Conservation (phyloP, 2,888 invertebrate species). For the Trissolcus japonicus region DNA sequence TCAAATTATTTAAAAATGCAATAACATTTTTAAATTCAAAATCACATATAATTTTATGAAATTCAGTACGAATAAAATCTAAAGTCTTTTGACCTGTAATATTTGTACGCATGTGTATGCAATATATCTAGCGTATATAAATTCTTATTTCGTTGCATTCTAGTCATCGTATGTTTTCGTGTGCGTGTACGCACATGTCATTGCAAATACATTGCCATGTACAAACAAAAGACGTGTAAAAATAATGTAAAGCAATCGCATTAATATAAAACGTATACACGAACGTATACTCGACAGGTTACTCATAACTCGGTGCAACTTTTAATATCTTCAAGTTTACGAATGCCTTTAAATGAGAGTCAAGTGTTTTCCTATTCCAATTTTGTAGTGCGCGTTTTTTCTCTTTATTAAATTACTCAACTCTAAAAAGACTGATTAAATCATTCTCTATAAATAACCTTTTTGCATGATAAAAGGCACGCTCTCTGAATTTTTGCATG, state of each 20-base stretch:
- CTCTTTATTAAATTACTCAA: constrained; percentile 65
- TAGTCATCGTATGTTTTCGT: constrained; percentile 7
- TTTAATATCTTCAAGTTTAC: constrained; percentile 9
- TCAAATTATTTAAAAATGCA: too few relatives aligned
- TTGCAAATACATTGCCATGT: constrained; percentile 38
- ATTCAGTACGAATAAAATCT: too few relatives aligned
- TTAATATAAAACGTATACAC: constrained; percentile 6
- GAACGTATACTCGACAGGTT: constrained; percentile 10
- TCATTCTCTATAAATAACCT: constrained; percentile 67
- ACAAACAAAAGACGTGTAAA: constrained; percentile 13
- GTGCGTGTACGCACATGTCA: constrained; percentile 24
- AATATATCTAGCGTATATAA: constrained; percentile 26
- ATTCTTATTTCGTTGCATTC: constrained; percentile 33
- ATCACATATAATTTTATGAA: too few relatives aligned
- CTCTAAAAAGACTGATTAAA: constrained; percentile 68
- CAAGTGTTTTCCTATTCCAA: constrained; percentile 7
- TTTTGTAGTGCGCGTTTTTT: constrained; percentile 13
- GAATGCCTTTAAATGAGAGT: constrained; percentile 23
- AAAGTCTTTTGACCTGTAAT: too few relatives aligned
- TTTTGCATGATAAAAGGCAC: constrained; percentile 60
- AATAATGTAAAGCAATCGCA: constrained; percentile 11
- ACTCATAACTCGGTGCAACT: constrained; percentile 18
- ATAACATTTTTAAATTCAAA: too few relatives aligned
- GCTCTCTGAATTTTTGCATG: neutral
- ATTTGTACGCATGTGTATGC: constrained; percentile 36